These are phyloP conservation scores for Poicephalus gulielmi DNA, from an alignment of 2,113 vertebrate genomes.

Conservation along the genomic window DNA sequence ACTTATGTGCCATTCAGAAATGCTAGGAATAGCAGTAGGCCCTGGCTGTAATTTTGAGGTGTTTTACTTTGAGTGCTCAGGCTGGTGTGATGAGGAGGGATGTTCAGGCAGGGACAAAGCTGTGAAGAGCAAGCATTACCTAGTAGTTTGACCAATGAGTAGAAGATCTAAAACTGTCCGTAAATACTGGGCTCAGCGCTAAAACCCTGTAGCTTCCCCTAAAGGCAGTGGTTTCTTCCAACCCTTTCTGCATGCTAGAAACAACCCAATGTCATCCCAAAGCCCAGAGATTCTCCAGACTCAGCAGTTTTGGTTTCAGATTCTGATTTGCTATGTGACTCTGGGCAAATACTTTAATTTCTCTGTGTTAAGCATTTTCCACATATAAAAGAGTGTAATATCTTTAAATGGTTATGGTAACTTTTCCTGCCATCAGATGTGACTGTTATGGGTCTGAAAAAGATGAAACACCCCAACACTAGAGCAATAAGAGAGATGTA, in stretches of 20 bases:
- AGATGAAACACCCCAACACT: not conserved
- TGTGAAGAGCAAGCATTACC: rapidly evolving
- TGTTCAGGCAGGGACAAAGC: not conserved
- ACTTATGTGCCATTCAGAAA: not conserved
- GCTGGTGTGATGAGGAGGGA: not conserved
- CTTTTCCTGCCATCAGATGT: not conserved
- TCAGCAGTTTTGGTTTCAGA: not conserved
- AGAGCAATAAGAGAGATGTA: not conserved
- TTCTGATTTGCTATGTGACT: not conserved
- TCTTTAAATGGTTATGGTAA: not conserved
- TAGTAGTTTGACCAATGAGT: rapidly evolving
- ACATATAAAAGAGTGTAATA: not conserved
- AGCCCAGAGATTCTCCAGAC: not conserved
- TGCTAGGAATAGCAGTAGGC: not conserved
- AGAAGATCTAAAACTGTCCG: not conserved
- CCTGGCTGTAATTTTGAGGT: not conserved
- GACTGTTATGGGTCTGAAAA: not conserved
- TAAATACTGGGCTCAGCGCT: not conserved
- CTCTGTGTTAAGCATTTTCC: not conserved
- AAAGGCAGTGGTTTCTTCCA: not conserved
- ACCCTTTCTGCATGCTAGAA: no score
- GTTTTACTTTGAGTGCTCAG: not conserved
- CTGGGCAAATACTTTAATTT: not conserved
- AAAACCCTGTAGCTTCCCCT: not conserved
- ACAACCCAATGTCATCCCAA: not conserved